Evolutionary conservation across 2,797 vertebrate species (phyloP), one percentile per base, ranked within the genome.

Genomic region (Lagocephalus sceleratus): DNA sequence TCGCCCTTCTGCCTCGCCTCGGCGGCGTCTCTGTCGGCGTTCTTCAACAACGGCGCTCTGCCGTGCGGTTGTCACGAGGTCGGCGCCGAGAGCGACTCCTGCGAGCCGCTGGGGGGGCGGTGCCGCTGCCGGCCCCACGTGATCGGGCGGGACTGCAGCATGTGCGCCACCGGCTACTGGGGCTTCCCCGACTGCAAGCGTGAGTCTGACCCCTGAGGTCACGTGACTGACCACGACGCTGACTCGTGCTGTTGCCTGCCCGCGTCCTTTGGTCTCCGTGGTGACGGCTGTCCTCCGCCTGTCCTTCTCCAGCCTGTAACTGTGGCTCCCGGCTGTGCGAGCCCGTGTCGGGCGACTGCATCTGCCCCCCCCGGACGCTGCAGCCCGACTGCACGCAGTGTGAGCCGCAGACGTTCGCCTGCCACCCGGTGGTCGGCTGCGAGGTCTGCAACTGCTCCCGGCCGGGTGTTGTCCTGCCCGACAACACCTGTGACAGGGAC

Each of bases 101-200:
- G 96, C 0, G 85, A 95, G 66, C 61, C 87, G 8, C 94, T 94
- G 0, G 95, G 96, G 0, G 96, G 97, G 0, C 95, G 98, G 85
- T 98, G 97, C 73, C 71, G 54, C 68, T 98, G 97, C 80, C 88
- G 75, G 10, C 85, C 92, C 2, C 90, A 96, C 0, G 88, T 98
- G 82, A 98, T 99, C 0, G 97, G 97, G 48, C 90, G 95, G 3
- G 89, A 96, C 84, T 99, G 97, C 64, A 95, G 95, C 48, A 94
- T 90, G 85, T 98, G 96, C 0, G 92, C 94, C 75, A 97, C 94
- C 0, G 96, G 96, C 32, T 94, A 91, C 89, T 98, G 95, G 90
- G 96, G 95, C 14, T 99, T 98, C 78, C 97, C 97, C 68, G 91
- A 73, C 86, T 99, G 97, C 81, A 92, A 93, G 59, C 91, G 97